Evolutionary conservation across 2,888 invertebrate genomes (phyloP).

Genomic region (Idaea biselata): DNA sequence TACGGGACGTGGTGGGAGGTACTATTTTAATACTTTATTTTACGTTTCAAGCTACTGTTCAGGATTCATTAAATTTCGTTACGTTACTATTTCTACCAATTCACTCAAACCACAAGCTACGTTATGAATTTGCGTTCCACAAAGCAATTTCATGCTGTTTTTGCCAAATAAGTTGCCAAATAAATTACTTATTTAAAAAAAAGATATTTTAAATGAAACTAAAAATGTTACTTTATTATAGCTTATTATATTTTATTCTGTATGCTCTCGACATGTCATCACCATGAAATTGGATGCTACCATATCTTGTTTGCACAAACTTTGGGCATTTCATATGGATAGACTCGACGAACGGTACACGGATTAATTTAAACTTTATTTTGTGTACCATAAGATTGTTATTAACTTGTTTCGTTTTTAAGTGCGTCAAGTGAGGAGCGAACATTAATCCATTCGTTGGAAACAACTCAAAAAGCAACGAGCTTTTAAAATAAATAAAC

Average conservation of each 20-base stretch:
- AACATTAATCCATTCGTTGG: neutral
- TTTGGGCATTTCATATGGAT: neutral
- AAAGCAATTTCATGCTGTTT: too few relatives aligned
- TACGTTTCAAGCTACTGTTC: too few relatives aligned
- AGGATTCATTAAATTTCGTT: too few relatives aligned
- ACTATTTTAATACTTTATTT: too few relatives aligned
- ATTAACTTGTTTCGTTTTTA: neutral
- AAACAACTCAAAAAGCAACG: constrained; percentile 2
- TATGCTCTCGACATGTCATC: constrained; percentile 9
- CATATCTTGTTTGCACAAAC: constrained; percentile 18
- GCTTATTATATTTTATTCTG: neutral
- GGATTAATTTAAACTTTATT: neutral
- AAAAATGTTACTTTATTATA: neutral
- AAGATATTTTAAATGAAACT: neutral
- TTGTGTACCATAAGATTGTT: neutral
- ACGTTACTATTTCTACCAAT: too few relatives aligned
- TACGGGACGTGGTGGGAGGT: too few relatives aligned
- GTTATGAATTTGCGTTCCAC: too few relatives aligned
- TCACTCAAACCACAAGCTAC: too few relatives aligned
- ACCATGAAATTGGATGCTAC: constrained; percentile 18
- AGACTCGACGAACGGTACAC: neutral
- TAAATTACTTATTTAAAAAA: too few relatives aligned
- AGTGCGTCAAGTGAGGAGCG: neutral
- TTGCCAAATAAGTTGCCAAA: too few relatives aligned
- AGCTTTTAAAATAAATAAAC: neutral